A percentile compares a stretch with the other conserved stretches of the same genome.
Evolutionary conservation across 1,140 invertebrate genomes (phyloP).

Genomic region (Ridgeia piscesae): DNA sequence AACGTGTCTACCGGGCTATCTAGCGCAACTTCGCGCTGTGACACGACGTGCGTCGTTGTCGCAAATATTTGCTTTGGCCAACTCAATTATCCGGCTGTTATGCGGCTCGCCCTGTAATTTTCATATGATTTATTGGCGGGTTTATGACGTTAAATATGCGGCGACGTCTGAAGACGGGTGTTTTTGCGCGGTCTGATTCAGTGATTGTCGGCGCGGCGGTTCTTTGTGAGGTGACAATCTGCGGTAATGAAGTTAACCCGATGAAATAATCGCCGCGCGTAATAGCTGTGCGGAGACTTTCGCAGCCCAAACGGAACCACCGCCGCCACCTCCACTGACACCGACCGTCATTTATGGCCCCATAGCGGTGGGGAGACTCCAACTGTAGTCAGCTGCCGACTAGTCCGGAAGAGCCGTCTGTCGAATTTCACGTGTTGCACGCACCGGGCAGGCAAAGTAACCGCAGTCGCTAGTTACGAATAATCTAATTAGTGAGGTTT

Average conservation of each 20-base stretch:
- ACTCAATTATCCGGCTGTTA: not conserved
- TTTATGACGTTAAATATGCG: not conserved
- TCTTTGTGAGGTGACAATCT: not conserved
- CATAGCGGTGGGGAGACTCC: not conserved
- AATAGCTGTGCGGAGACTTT: not conserved
- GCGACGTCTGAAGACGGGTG: not conserved
- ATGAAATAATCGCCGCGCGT: not conserved
- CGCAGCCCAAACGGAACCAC: not conserved
- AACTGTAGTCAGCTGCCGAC: not conserved
- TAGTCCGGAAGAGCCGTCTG: not conserved
- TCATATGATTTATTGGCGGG: not conserved
- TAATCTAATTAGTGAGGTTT: constrained; percentile 1
- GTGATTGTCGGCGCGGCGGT: not conserved
- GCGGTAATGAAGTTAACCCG: not conserved
- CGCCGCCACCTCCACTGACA: not conserved
- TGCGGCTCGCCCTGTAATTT: not conserved
- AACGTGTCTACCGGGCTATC: not conserved
- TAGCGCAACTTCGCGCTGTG: not conserved
- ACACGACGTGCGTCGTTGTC: too few relatives aligned
- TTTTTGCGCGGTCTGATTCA: not conserved
- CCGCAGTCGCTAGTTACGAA: not conserved
- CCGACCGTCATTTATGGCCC: not conserved
- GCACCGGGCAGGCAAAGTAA: not conserved
- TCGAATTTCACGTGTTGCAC: not conserved
- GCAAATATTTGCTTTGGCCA: not conserved